Evolutionary conservation across 2,113 vertebrate genomes (phyloP), one percentile per base, ranked within the genome.

Genomic region (Odocoileus virginianus): DNA sequence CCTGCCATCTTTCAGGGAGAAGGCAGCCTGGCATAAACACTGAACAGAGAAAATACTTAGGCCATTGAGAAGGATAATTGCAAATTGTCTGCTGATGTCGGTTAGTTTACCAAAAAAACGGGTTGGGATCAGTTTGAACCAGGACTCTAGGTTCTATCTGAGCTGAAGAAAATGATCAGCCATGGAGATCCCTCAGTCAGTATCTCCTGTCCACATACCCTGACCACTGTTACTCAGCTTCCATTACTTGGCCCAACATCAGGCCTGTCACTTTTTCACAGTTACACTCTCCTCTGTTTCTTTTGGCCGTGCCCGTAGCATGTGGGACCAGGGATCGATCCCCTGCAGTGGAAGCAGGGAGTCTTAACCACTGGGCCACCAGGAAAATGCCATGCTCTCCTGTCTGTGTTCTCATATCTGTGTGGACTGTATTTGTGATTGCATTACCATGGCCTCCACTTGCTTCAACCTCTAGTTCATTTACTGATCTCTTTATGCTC

Each of bases 1-100:
- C 55, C 40, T 54, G 16, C 43, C 58, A 7, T 60, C 28, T 45
- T 84, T 57, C n/a, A 60, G 57, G 67, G 86, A 86, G 28, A 93
- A 52, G 33, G 23, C 30, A 71, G 21, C 13, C 15, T 58, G 14
- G 47, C 36, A 55, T 45, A 78, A 89, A 78, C 33, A 57, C 54
- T 47, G 21, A 30, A 57, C 30, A 64, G 74, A 58, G 36, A 79
- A 89, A 67, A 14, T 89, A 43, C 47, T 78, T 81, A 3, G 43
- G n/a, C 17, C 2, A 36, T 33, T 23, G 43, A 52, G 60, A 28
- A 74, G 21, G 16, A 78, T 45, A 50, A 40, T 8, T 33, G 60
- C 36, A 6, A 7, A 30, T 7, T 14, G 28, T 71, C 23, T 30
- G 25, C 14, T 13, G n/a, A 45, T 21, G 2, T 45, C 2, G 0